Base-by-base conservation (phyloP, 2,888 invertebrate species). In the Cheilosia vernalis region DNA sequence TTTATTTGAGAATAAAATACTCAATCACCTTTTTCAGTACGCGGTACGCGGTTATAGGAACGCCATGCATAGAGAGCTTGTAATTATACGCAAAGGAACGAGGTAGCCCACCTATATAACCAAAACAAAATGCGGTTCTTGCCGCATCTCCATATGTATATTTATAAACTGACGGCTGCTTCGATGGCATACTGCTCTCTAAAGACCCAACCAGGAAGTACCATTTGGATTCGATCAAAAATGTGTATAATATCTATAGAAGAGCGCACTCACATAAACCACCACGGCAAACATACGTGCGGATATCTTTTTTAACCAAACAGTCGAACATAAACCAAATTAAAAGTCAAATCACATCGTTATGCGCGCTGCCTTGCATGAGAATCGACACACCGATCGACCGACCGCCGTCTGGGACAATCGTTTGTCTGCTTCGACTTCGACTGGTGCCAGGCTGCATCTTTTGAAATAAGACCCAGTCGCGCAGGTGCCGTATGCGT, bases 341-440 rank as follows among this genome's bases (percentile, higher is more conserved):
- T 80, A 55, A 73, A 73, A 80, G 73, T 67, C 74, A 69, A 69
- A 74, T 81, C 80, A 81, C 80, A 74, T 69, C 15, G 40, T 51
- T 69, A 64, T 56, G 40, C 56, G 21, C 40, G 63, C 47, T 56
- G 21, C 17, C 37, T 58, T 30, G 56, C 44, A 33, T 44, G 49
- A 17, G 27, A 61, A 47, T 55, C 30, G 4, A 67, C 42, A 67
- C 53, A 56, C 40, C 49, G 21, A 42, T 37, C 56, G 21, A 42
- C 44, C 56, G 49, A 40, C 58, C 33, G 44, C 47, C 61, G 73
- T 67, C 80, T 60, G 66, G 33, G 17, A 51, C 60, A 33, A 51
- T 15, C 42, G 51, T 40, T 13, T 53, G 61, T 66, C 49, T 37
- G 30, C 30, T 2, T 30, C 30, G 47, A 10, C 30, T 2, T 30